Evolutionary conservation across 2,888 invertebrate genomes (phyloP), one percentile per base, ranked within the genome.

Genomic region (Troides aeacus): DNA sequence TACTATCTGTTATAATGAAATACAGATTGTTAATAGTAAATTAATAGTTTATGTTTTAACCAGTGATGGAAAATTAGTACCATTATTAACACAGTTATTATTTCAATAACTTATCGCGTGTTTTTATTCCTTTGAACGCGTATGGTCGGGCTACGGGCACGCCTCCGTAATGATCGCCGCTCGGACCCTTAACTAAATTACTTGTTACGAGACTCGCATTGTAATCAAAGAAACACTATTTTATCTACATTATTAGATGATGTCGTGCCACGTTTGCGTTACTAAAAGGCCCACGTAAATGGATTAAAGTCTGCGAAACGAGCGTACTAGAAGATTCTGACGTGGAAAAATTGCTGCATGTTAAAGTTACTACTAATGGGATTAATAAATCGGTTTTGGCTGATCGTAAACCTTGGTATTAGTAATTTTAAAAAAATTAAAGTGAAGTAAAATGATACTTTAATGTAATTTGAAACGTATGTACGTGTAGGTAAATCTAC

Each of bases 121-220:
- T 18, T 15, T 76, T 30, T 78, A 79, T 46, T 74, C 83, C 81
- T 59, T n/a, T 50, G 72, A 39, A 36, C 69, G 75, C 79, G 77
- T 83, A 84, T 84, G 83, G 80, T 81, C 81, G 77, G 23, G 57
- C 10, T 23, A 23, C 12, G 23, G 78, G 83, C 79, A 81, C 82
- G 75, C 75, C 76, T 76, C 77, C 71, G 79, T 87, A 89, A 89
- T 88, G 79, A 81, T 79, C 78, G 77, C 76, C 84, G 85, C 81
- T 77, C 85, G 81, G 79, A 81, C 85, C 84, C 81, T 86, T 91
- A 92, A 92, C 90, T 89, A 82, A 84, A 90, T 92, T 92, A 90
- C 87, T 80, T 81, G 78, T 78, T 76, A 87, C 90, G 89, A 83
- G 90, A 80, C 86, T 85, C 77, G 90, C 89, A 91, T 92, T 83